Percentiles rank a stretch among this genome's conserved stretches.
phyloP scores from a whole-genome alignment of 2,797 vertebrate genomes.

The Sciaenops ocellatus region DNA sequence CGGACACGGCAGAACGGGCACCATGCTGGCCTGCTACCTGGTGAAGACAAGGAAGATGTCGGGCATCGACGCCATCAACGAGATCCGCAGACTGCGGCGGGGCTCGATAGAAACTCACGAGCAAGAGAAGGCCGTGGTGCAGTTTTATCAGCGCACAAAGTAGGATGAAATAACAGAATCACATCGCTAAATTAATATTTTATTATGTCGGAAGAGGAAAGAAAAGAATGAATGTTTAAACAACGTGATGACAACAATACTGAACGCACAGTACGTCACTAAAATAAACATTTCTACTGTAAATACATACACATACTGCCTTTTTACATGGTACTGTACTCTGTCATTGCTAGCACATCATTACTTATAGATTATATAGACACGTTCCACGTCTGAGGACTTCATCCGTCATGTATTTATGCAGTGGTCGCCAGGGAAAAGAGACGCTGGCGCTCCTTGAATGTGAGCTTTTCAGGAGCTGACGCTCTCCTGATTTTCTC shows the following conservation, averaged over 20 bases:
- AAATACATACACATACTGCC: slow-evolving; percentile 3
- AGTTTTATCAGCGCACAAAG: slow-evolving; percentile 89
- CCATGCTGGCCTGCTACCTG: slow-evolving; percentile 96
- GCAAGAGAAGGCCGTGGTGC: slow-evolving; percentile 92
- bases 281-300: slow-evolving; percentile 10
- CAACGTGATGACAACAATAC: background rate
- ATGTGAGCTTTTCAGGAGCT: slow-evolving; percentile 80
- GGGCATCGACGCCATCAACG: slow-evolving; percentile 87
- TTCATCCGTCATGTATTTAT: slow-evolving; percentile 13
- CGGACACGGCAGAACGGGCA: slow-evolving; percentile 93
- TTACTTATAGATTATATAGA: background rate
- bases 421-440: slow-evolving; percentile 72
- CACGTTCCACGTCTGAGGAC: background rate
- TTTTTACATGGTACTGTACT: slow-evolving; percentile 27
- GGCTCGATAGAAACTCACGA: slow-evolving; percentile 94
- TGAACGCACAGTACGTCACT: background rate
- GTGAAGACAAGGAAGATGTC: slow-evolving; percentile 85
- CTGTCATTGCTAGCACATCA: background rate
- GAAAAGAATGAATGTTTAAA: background rate
- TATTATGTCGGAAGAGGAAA: slow-evolving; percentile 16
- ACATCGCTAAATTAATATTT: slow-evolving; percentile 10
- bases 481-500: slow-evolving; percentile 28
- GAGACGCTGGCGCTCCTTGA: slow-evolving; percentile 80
- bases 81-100: slow-evolving; percentile 88
- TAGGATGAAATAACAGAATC: slow-evolving; percentile 56